Conservation (phyloP, 2,888 invertebrate genomes). For the Leptinotarsa rubiginosa region DNA sequence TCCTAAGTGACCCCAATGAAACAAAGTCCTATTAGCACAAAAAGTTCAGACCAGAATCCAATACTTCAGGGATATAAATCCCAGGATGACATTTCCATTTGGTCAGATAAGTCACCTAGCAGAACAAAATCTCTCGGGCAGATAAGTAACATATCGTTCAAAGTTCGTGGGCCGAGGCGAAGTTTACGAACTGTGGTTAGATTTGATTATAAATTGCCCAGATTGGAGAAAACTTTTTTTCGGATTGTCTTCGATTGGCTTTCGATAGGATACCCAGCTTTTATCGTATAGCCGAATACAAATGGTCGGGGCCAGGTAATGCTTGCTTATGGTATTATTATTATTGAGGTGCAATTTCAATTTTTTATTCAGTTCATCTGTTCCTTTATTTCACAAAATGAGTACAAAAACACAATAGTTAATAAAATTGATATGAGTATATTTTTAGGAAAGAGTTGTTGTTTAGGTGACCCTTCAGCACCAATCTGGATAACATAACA, state of each 20-base stretch:
- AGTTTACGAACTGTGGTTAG: conserved; percentile 37
- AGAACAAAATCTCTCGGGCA: conserved; percentile 20
- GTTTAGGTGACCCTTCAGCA: too few relatives aligned
- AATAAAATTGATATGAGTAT: too few relatives aligned
- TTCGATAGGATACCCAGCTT: not conserved
- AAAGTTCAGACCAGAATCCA: not conserved
- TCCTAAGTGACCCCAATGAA: not conserved
- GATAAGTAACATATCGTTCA: conserved; percentile 40
- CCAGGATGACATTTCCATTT: conserved; percentile 37
- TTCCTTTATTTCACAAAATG: too few relatives aligned
- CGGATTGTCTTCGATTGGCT: not conserved
- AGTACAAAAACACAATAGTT: too few relatives aligned
- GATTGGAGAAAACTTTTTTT: conserved; percentile 39
- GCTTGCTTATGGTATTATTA: not conserved
- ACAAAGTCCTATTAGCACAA: not conserved
- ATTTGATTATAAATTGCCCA: conserved; percentile 42
- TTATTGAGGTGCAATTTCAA: too few relatives aligned
- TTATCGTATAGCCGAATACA: not conserved
- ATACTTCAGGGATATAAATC: conserved; percentile 38
- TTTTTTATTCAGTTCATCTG: too few relatives aligned
- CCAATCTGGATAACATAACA: too few relatives aligned
- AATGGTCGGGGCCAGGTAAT: not conserved
- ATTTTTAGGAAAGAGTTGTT: too few relatives aligned
- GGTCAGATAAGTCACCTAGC: conserved; percentile 39
- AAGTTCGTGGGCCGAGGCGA: conserved; percentile 39